Evolutionary conservation across 1,140 invertebrate genomes (phyloP).

Genomic region (Babylonia areolata): DNA sequence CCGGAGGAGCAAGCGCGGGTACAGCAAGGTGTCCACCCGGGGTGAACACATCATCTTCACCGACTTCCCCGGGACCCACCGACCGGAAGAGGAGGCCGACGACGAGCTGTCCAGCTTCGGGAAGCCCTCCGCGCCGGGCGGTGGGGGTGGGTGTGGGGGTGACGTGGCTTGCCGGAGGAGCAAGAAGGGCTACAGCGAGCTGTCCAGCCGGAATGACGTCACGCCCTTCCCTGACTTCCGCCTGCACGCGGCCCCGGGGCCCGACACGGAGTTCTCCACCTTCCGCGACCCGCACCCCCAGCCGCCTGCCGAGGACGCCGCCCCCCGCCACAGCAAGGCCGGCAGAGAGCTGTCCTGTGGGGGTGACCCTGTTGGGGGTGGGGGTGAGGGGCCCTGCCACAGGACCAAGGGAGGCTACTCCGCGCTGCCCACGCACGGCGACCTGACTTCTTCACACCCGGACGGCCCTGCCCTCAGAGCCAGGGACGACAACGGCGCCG

Average conservation of each 20-base stretch:
- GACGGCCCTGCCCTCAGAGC: neutral
- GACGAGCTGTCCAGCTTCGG: neutral
- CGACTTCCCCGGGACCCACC: neutral
- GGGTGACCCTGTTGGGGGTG: neutral
- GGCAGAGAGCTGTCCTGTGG: neutral
- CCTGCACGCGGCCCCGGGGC: neutral
- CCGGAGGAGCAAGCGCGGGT: neutral
- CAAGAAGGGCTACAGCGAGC: neutral
- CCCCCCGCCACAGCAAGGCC: neutral
- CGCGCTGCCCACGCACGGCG: neutral
- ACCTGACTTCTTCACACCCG: neutral
- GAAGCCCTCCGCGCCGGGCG: neutral
- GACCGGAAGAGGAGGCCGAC: neutral
- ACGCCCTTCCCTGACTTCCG: neutral
- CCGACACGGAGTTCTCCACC: neutral
- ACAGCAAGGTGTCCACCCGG: neutral
- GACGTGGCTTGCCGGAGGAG: neutral
- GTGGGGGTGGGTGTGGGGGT: neutral
- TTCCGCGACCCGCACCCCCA: neutral
- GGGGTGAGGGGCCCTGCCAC: neutral
- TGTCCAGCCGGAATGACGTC: neutral
- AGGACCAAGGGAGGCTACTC: neutral
- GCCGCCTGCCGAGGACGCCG: neutral
- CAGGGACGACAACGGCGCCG: neutral
- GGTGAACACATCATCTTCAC: neutral